These are phyloP conservation scores for Heterotis niloticus DNA, from an alignment of 2,113 vertebrate species.

Conservation along the genomic window DNA sequence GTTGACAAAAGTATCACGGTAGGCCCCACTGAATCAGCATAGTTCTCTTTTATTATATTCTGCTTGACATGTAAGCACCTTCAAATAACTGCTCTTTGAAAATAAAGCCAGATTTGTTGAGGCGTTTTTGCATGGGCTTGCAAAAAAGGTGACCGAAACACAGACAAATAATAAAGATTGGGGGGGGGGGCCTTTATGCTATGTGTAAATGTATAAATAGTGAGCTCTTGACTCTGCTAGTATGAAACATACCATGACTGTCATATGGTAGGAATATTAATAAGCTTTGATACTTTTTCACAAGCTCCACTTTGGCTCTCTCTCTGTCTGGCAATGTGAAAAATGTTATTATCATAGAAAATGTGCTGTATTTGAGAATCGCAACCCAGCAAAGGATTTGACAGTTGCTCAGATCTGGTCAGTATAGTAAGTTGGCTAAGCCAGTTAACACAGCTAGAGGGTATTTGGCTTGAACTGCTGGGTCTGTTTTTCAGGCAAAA, in stretches of 20 bases:
- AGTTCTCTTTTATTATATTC: constrained; percentile 42
- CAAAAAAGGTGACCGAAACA: constrained; percentile 17
- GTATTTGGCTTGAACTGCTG: too few species aligned
- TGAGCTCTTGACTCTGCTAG: constrained; percentile 34
- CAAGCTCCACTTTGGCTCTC: constrained; percentile 7
- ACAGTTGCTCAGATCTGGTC: not conserved
- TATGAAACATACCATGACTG: constrained; percentile 34
- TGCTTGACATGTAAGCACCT: constrained; percentile 34
- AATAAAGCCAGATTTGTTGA: constrained; percentile 53
- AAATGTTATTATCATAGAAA: too few species aligned
- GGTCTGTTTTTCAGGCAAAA: not conserved
- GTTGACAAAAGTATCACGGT: constrained; percentile 15
- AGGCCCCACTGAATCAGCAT: constrained; percentile 28
- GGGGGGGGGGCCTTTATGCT: not conserved
- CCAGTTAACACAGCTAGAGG: too few species aligned
- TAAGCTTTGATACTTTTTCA: constrained; percentile 17
- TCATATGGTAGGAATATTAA: constrained; percentile 21
- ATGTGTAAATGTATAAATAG: constrained; percentile 26
- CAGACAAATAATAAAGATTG: constrained; percentile 13
- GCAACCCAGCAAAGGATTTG: not conserved
- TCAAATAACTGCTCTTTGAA: constrained; percentile 44
- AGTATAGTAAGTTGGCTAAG: too few species aligned
- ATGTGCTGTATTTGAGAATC: not conserved
- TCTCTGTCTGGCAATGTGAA: not conserved
- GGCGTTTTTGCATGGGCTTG: constrained; percentile 51